phyloP scores from a whole-genome alignment of 2,113 vertebrate species.

The Limnothrissa miodon region DNA sequence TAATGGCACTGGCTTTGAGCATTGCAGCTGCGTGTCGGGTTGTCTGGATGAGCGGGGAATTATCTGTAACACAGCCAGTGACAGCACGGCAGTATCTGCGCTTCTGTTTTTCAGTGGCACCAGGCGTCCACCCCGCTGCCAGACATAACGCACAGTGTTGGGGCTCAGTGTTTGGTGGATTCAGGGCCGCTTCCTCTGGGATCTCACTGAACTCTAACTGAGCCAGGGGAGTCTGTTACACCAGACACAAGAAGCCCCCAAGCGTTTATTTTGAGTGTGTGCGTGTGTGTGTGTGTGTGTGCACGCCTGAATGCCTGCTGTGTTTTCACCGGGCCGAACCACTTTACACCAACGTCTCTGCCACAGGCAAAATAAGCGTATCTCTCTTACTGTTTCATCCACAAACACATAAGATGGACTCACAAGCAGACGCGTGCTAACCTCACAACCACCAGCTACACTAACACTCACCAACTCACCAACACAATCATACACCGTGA shows the following conservation, averaged over 20 bases:
- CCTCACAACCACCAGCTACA: background rate
- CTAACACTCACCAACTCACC: background rate
- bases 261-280: slow-evolving; percentile 16
- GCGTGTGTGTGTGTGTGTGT: slow-evolving; percentile 42
- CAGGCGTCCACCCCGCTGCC: background rate
- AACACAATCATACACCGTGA: background rate
- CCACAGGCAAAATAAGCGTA: slow-evolving; percentile 49
- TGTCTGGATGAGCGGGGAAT: background rate
- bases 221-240: background rate
- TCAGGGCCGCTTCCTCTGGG: background rate
- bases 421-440: background rate
- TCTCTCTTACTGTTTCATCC: slow-evolving; percentile 30
- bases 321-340: slow-evolving; percentile 56
- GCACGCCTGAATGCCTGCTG: slow-evolving; percentile 56
- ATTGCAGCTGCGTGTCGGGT: background rate
- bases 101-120: background rate
- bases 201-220: background rate
- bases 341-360: slow-evolving; percentile 58
- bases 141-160: background rate
- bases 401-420: background rate
- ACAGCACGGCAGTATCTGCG: background rate
- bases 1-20: background rate
- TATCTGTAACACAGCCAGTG: background rate
- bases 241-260: background rate
- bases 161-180: background rate